Base-by-base conservation (phyloP, 2,113 vertebrate genomes). In the Osmerus eperlanus region DNA sequence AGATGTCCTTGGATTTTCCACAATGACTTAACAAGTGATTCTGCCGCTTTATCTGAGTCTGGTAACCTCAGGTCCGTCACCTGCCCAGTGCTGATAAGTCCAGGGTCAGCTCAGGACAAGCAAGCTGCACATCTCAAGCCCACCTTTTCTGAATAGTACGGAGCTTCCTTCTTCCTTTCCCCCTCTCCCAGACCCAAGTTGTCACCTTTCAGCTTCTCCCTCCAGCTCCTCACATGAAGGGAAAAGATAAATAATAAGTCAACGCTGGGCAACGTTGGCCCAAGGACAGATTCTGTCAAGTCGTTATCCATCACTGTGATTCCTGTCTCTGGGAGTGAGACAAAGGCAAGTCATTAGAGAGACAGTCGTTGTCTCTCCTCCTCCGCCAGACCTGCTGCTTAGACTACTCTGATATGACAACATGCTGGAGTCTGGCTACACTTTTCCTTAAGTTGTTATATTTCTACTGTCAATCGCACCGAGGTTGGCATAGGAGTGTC, bases 291-390 rank as follows among this genome's bases (percentile, higher is more conserved):
- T 56, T 77, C 67, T 29, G 75, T 86, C 80, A 78, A 82, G 85
- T 86, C 76, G 85, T 84, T 89, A 81, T 83, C 80, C 80, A 77
- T 83, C 84, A 81, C 52, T 29, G 70, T 82, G 80, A 84, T 78
- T 85, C 59, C 65, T 68, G 75, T 55, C 62, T 79, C 63, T 82
- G 67, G 32, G 29, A 52, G 62, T 25, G 56, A 79, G 78, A 87
- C 82, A 86, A 73, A 81, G 77, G 67, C 6, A 74, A 78, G 78
- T 83, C 83, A 78, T 78, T 78, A 76, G 72, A 78, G 64, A 78
- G 83, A 74, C 81, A 70, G 60, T 79, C 67, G n/a, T 58, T 56
- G 0, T 65, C 62, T 55, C 64, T 78, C 36, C 74, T 76, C 70
- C 9, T 56, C 75, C 82, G 71, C 73, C 78, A 82, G 74, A 32